phyloP scores from a whole-genome alignment of 2,888 invertebrate species.

The Macaria liturata region DNA sequence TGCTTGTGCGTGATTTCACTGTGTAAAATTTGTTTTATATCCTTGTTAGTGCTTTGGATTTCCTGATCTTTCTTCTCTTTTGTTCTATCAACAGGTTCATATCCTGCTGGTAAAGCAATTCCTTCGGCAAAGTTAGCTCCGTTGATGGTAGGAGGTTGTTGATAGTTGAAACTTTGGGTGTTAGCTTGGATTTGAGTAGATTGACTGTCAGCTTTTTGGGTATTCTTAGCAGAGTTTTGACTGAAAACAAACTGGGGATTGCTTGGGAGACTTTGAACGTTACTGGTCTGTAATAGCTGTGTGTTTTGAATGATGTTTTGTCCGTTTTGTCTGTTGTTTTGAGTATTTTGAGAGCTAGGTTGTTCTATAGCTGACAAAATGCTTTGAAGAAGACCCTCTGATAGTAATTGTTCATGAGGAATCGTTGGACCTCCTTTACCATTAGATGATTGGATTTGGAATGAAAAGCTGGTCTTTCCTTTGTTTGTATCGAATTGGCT shows the following conservation, averaged over 20 bases:
- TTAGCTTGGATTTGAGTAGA: slow-evolving; percentile 6
- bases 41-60: slow-evolving; percentile 50
- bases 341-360: slow-evolving; percentile 55
- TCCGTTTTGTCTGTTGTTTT: slow-evolving; percentile 11
- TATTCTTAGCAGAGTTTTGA: slow-evolving; percentile 21
- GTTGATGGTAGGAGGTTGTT: slow-evolving; percentile 32
- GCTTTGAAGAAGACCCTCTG: slow-evolving; percentile 90
- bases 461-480: slow-evolving; percentile 85
- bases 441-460: slow-evolving; percentile 90
- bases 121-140: slow-evolving; percentile 52
- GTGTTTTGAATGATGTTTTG: slow-evolving; percentile 20
- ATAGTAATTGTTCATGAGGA: slow-evolving; percentile 90
- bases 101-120: slow-evolving; percentile 66
- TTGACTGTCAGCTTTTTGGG: slow-evolving; percentile 18
- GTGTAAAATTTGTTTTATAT: slow-evolving; percentile 45
- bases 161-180: slow-evolving; percentile 29
- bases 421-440: slow-evolving; percentile 70
- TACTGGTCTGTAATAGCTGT: slow-evolving; percentile 11
- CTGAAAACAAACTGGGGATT: slow-evolving; percentile 3
- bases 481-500: slow-evolving; percentile 68
- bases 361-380: slow-evolving; percentile 93
- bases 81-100: slow-evolving; percentile 67
- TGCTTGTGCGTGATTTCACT: slow-evolving; percentile 47
- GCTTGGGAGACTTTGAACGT: slow-evolving; percentile 1
- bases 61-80: slow-evolving; percentile 56